Base-by-base conservation (phyloP, 1,140 invertebrate genomes). In the Magallana angulata region DNA sequence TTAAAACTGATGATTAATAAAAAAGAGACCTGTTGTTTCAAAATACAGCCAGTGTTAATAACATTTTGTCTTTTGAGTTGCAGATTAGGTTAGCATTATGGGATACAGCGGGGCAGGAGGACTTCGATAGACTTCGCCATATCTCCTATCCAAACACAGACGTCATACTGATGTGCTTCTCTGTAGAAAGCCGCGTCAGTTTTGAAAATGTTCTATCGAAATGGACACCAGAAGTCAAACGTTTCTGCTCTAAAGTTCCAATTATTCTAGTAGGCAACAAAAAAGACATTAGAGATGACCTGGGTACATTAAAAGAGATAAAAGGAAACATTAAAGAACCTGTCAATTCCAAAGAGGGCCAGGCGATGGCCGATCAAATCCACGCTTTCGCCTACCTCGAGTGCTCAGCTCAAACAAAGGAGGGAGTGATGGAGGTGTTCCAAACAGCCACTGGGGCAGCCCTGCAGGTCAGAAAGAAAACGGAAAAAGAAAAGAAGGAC, bases 281-380 rank as follows among this genome's bases (percentile, higher is more conserved):
- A 91, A 95, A 94, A 85, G 95, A 95, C 92, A 96, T 99, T 91
- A 97, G 98, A 92, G 99, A 99, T 95, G 98, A 99, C 96, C 98
- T 98, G 58, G 97, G 97, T 94, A 99, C 99, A 86, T 99, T 99
- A 93, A 98, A 98, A 88, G 97, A 99, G 96, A 96, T 99, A 88
- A 97, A 97, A 91, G 99, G 99, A 96, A 99, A 99, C 98, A 99
- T 99, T 95, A 99, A 99, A 94, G 99, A 99, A 95, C 99, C 99
- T 58, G 99, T 99, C 9, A 99, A 99, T 95, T 97, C 98, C 76
- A 98, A 99, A 93, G 99, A 99, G 95, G 95, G 98, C 87, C 97
- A 98, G 91, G 97, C 98, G 68, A 99, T 99, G 98, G 98, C 99
- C 68, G 99, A 99, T 94, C 99, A 99, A 96, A 99, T 99, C 90